Evolutionary conservation across 2,888 invertebrate species (phyloP), one percentile per base, ranked within the genome.

Genomic region (Drosophila putrida): DNA sequence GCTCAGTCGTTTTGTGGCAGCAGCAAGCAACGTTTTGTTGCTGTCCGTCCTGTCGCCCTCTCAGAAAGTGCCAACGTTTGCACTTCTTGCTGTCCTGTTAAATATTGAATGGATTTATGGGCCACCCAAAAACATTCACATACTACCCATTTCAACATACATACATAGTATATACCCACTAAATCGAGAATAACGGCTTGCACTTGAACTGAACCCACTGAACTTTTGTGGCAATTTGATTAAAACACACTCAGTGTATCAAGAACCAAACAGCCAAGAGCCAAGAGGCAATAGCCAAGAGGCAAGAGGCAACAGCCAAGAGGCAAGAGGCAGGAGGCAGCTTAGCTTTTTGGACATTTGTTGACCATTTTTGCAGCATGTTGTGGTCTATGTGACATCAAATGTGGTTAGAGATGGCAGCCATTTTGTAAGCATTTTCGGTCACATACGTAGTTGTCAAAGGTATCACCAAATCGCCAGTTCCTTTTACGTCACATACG

Each of bases 91-190:
- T 78, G 80, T 82, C 88, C 54, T 76, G 83, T 63, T 82, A 62
- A 74, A 82, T 84, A 83, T 85, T 63, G 77, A 75, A 86, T 83
- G 78, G 72, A 83, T 83, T 83, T 83, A 83, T 83, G 83, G 75
- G 38, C 62, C 33, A 57, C 62, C 59, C 70, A 58, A 58, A 58
- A 50, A 31, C 39, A 38, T 62, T 31, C 44, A 59, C 36, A 62
- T 47, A 41, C 57, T 47, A 41, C 57, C 49, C 50, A 55, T 25
- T 8, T 33, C 39, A 41, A 61, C 35, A 35, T 13, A n/a, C 28
- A 1, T 0, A 6, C 11, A 11, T 39, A n/a, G n/a, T n/a, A 43
- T 15, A 49, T 36, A 9, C 20, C 41, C 60, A 58, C 77, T 61
- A 74, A 74, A 78, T 73, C 64, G 78, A 73, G 61, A 69, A 57